phyloP scores from a whole-genome alignment of 2,888 invertebrate species.

The Sisyra nigra region DNA sequence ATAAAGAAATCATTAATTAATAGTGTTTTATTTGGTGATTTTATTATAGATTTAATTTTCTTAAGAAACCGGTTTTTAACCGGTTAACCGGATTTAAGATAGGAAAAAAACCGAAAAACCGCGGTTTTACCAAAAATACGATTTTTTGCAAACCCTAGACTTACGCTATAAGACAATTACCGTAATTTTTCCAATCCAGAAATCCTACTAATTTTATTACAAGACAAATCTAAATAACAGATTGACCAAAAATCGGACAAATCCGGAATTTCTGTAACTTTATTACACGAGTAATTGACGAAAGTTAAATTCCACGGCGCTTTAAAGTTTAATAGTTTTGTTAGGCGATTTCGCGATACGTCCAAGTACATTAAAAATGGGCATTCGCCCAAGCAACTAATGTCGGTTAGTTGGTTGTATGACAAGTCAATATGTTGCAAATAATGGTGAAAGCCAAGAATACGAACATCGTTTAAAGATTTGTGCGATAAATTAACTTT shows the following conservation, averaged over 20 bases:
- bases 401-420: slow-evolving; percentile 33
- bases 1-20: no score
- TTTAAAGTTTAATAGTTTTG: slow-evolving; percentile 34
- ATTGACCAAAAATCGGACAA: slow-evolving; percentile 43
- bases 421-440: slow-evolving; percentile 42
- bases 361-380: slow-evolving; percentile 39
- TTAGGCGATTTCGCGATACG: slow-evolving; percentile 36
- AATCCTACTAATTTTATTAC: slow-evolving; percentile 40
- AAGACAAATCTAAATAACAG: slow-evolving; percentile 38
- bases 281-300: slow-evolving; percentile 41
- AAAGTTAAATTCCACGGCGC: slow-evolving; percentile 43
- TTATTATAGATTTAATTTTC: no score
- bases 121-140: no score
- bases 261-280: slow-evolving; percentile 33
- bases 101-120: no score
- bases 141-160: no score
- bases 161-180: no score
- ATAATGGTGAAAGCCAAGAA: slow-evolving; percentile 35
- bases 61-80: no score
- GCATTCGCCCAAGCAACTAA: slow-evolving; percentile 33
- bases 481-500: slow-evolving; percentile 30
- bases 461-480: slow-evolving; percentile 27
- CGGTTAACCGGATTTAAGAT: no score
- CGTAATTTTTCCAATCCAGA: slow-evolving; percentile 34
- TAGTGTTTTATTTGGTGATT: no score